Base-by-base conservation (phyloP, 2,888 invertebrate species). In the Limenitis camilla region DNA sequence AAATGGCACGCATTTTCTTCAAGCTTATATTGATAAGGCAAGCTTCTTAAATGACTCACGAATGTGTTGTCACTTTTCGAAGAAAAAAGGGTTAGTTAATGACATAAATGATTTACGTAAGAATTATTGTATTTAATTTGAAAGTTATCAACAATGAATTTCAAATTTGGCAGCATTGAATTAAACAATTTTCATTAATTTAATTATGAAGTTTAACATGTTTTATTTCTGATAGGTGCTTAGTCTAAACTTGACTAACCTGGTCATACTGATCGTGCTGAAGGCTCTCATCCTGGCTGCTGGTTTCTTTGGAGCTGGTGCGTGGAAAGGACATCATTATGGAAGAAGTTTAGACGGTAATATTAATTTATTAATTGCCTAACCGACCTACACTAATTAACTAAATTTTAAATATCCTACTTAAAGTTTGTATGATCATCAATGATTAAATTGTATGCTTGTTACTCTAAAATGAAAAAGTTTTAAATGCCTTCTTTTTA, bases 211-310 rank as follows among this genome's bases (percentile, higher is more conserved):
- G 35, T 11, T 8, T 63, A 19, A 30, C 1, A 6, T 11, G 8
- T n/a, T 33, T 36, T 19, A 32, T 28, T 27, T 11, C 49, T 52
- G 29, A n/a, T 30, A 61, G 92, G 92, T 94, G 3, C 80, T 96
- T 41, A 96, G 95, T 65, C 79, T 96, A 48, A 96, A 96, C 80
- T 78, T 96, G 52, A 94, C 95, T 0, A 96, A 95, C 74, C 78
- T 96, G 58, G 85, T 96, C 42, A 92, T 96, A 55, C 87, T 96
- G 51, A 88, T 96, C 45, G 89, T 96, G 31, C 81, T 96, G 55
- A 96, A 96, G 79, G 94, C 94, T 0, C 81, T 96, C 6, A 93
- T 96, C 56, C 91, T 95, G 64, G 94, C 94, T 0, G 94, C 94
- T 8, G 94, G 94, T 0, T 91, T 94, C 66, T 86, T 93, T 65